These are phyloP conservation scores for Agrotis segetum DNA, from an alignment of 2,888 invertebrate species.

Conservation along the genomic window DNA sequence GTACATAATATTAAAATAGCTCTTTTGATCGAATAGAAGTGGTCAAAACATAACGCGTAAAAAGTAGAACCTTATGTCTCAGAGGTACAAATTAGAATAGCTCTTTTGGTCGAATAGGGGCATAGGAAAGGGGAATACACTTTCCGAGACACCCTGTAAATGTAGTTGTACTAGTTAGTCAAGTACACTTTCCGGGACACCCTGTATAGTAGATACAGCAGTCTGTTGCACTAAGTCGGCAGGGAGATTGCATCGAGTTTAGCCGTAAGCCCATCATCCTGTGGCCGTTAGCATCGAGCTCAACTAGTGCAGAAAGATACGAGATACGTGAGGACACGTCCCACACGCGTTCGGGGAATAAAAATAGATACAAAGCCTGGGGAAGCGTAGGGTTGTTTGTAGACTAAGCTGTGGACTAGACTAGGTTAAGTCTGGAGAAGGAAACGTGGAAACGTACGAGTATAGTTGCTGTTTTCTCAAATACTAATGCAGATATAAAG, in stretches of 20 bases:
- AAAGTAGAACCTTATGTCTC: too few species aligned
- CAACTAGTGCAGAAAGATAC: conserved; percentile 38
- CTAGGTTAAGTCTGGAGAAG: conserved; percentile 7
- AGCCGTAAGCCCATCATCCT: conserved; percentile 41
- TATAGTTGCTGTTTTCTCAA: background rate
- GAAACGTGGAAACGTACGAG: too few species aligned
- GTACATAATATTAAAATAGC: too few species aligned
- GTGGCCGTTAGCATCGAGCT: conserved; percentile 12
- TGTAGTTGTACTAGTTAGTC: too few species aligned
- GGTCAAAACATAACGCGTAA: too few species aligned
- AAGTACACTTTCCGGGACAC: too few species aligned
- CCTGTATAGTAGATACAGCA: too few species aligned
- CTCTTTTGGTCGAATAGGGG: too few species aligned
- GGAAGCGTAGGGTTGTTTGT: conserved; percentile 14
- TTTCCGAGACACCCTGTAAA: too few species aligned
- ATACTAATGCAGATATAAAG: background rate
- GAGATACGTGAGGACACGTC: conserved; percentile 20
- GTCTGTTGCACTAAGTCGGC: conserved; percentile 23
- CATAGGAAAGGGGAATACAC: too few species aligned
- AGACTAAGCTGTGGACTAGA: conserved; percentile 9
- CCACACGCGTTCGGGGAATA: conserved; percentile 20
- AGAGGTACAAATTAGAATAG: too few species aligned
- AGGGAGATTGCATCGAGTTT: conserved; percentile 52
- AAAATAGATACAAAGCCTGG: conserved; percentile 24
- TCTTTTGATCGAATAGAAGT: too few species aligned